Evolutionary conservation across 2,113 vertebrate species (phyloP), one percentile per base, ranked within the genome.

Genomic region (Hemiprocne comata): DNA sequence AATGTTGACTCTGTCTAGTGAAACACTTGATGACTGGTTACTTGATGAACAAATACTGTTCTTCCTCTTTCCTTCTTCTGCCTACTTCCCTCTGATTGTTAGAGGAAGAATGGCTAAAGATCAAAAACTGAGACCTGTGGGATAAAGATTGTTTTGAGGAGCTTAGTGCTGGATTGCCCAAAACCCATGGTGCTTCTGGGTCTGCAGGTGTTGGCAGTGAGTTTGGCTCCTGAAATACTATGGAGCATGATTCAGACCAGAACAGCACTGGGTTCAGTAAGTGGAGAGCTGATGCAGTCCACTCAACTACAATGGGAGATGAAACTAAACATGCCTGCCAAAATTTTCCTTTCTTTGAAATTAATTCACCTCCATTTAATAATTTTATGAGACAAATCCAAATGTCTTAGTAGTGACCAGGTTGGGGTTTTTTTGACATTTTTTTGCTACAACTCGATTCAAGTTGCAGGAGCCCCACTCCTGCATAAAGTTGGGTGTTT

Each of bases 391-490:
- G 33, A 74, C 7, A 83, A 88, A 55, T 1, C 4, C 0, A 17
- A 38, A 33, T 34, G 4, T n/a, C 42, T 74, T 71, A 53, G 16
- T 5, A 51, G 18, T 53, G 48, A 13, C 13, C 64, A 46, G 17
- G 44, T 12, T 48, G 46, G 38, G 0, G 3, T 20, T 31, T 61
- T 67, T 73, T 4, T 69, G 31, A 50, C 11, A 1, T 12, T 10
- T 79, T 62, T 61, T 54, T 80, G 28, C 24, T 87, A 21, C 11
- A 42, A 11, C 8, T 66, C 51, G 15, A 42, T 87, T 77, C 29
- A 38, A 38, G 11, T 66, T 69, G 25, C 4, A 61, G 44, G 26
- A 81, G 10, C 11, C 5, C 28, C 61, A 9, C 14, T 92, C 15
- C 25, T 19, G 5, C 14, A 24, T 26, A 7, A 21, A 64, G 7